Evolutionary conservation across 2,888 invertebrate genomes (phyloP), one percentile per base, ranked within the genome.

Genomic region (Anodontia alba): DNA sequence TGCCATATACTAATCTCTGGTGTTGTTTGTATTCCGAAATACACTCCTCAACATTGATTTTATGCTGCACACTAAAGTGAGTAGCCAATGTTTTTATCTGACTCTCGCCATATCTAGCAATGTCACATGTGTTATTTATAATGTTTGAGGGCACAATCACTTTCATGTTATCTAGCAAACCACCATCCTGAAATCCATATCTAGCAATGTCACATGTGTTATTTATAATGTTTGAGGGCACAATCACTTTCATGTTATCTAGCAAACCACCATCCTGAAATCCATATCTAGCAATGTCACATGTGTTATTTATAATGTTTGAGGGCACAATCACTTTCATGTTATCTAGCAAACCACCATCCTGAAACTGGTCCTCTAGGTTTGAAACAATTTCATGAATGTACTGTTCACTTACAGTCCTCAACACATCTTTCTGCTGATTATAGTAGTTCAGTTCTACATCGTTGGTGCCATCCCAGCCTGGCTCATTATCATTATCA

Each of bases 301-400:
- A n/a, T 12, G 2, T 43, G 1, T 31, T 1, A 23, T 20, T 31
- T 2, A 31, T 7, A 17, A 79, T 71, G 36, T 57, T 75, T 0
- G 0, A 20, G 3, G 79, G 79, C 26, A 62, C 62, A 20, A 79
- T 29, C 1, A 42, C 62, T 29, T 69, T 23, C 74, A 79, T 74
- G 23, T 36, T 2, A 3, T 20, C n/a, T 33, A 79, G 26, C 1
- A 79, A 0, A 20, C 36, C 49, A 5, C 8, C 62, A 7, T 79
- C 23, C 20, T 66, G 20, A 42, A 79, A 79, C n/a, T n/a, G n/a
- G n/a, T 62, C 26, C 5, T 66, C 17, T 17, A 79, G 36, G 70
- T 79, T 79, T 7, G 38, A 46, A 20, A 70, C 70, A n/a, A 79
- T 33, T 12, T 17, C 42, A 20, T 54, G 17, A 10, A 75, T 23